Evolutionary conservation across 2,888 invertebrate species (phyloP).

Genomic region (Dermolepida albohirtum): DNA sequence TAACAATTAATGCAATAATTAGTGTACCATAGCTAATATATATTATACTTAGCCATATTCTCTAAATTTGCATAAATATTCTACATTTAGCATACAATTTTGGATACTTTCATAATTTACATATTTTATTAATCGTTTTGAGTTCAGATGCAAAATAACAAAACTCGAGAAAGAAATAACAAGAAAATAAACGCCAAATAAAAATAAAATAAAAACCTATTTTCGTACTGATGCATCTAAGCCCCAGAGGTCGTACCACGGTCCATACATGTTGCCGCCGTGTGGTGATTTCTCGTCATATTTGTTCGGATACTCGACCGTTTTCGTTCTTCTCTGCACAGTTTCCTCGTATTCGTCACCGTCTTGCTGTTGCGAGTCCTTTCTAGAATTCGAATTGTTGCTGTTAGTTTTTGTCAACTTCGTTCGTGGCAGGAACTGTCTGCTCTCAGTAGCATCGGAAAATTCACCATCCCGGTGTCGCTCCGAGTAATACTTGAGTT

Average conservation of each 20-base stretch:
- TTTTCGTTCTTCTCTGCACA: slow-evolving; percentile 64
- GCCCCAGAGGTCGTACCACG: slow-evolving; percentile 92
- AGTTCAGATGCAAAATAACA: not conserved
- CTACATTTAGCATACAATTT: too few relatives aligned
- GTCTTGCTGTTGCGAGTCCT: slow-evolving; percentile 59
- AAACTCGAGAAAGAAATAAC: slow-evolving; percentile 13
- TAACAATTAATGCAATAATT: too few relatives aligned
- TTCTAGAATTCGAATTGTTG: slow-evolving; percentile 58
- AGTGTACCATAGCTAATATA: too few relatives aligned
- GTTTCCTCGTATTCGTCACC: slow-evolving; percentile 65
- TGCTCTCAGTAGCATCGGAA: slow-evolving; percentile 64
- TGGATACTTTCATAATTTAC: too few relatives aligned
- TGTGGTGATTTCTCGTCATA: slow-evolving; percentile 67
- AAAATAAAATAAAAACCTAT: slow-evolving; percentile 47
- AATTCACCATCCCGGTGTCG: slow-evolving; percentile 62
- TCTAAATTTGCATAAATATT: too few relatives aligned
- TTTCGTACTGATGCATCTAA: slow-evolving; percentile 74
- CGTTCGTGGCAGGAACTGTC: slow-evolving; percentile 76
- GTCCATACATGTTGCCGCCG: slow-evolving; percentile 81
- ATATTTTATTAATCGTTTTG: too few relatives aligned
- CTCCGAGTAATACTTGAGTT: slow-evolving; percentile 52
- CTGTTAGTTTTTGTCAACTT: slow-evolving; percentile 73
- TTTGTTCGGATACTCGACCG: slow-evolving; percentile 61
- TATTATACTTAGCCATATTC: too few relatives aligned
- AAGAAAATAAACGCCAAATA: slow-evolving; percentile 33